Conservation (phyloP, 2,113 vertebrate genomes). For the Callipepla squamata region DNA sequence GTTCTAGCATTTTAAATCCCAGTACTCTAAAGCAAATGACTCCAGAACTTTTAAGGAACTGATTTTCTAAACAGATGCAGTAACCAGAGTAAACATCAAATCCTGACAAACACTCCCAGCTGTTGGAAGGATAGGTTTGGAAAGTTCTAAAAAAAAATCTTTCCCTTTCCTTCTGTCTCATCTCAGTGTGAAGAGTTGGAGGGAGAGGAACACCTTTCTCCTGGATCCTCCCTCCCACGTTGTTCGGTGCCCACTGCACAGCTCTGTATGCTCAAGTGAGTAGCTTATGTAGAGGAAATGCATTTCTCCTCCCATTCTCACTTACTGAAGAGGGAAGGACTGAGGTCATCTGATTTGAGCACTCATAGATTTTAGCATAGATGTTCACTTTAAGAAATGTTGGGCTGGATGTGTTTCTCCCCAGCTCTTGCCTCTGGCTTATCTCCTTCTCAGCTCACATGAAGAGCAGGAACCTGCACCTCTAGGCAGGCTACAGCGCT, state of each 20-base stretch:
- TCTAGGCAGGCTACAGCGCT: constrained; percentile 21
- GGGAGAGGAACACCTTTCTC: neutral
- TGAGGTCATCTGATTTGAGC: neutral
- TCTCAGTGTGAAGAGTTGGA: neutral
- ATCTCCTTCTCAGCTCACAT: constrained; percentile 5
- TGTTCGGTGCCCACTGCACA: neutral
- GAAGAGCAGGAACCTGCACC: constrained; percentile 33
- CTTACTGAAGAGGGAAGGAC: neutral
- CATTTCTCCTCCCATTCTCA: neutral
- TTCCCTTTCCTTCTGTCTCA: neutral
- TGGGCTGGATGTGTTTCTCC: neutral
- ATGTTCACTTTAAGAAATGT: neutral
- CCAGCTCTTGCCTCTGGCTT: neutral
- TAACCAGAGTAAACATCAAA: neutral
- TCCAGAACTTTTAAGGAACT: neutral
- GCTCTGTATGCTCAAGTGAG: accelerated
- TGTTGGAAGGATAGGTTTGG: neutral
- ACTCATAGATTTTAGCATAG: neutral
- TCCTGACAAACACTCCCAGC: neutral
- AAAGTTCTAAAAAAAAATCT: neutral
- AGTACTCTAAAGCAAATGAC: neutral
- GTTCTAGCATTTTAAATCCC: neutral
- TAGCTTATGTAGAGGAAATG: accelerated
- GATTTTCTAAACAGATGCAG: neutral
- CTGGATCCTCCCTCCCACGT: neutral